Evolutionary conservation across 2,113 vertebrate species (phyloP).

Genomic region (Nesogale talazaci): DNA sequence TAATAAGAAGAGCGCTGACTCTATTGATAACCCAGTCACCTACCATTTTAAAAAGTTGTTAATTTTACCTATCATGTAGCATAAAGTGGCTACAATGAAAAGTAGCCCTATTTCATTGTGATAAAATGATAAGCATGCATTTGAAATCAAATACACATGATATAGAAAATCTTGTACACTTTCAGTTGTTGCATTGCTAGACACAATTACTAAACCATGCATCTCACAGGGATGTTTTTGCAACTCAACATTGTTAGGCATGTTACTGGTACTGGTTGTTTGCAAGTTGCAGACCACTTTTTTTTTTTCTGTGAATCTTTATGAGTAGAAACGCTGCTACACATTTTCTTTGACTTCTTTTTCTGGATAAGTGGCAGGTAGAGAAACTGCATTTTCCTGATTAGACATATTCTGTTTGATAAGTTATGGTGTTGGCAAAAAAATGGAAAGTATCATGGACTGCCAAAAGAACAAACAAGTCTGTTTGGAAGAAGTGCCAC

Average conservation of each 20-base stretch:
- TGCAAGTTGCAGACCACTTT: slow-evolving; percentile 8
- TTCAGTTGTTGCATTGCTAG: slow-evolving; percentile 13
- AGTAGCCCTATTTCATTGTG: background rate
- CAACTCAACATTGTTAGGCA: background rate
- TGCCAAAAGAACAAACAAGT: too few relatives aligned
- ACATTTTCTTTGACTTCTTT: background rate
- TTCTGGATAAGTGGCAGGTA: background rate
- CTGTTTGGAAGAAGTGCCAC: too few relatives aligned
- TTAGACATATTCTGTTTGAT: background rate
- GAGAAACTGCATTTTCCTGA: slow-evolving; percentile 15
- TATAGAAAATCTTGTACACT: background rate
- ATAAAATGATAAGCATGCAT: slow-evolving; percentile 30
- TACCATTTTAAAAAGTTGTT: background rate
- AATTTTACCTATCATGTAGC: background rate
- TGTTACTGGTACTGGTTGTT: background rate
- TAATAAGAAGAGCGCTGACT: too few relatives aligned
- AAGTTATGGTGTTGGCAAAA: too few relatives aligned
- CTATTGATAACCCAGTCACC: background rate
- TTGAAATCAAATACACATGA: slow-evolving; percentile 20
- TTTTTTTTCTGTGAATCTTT: slow-evolving; percentile 44
- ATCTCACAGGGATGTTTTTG: background rate
- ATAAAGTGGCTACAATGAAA: background rate
- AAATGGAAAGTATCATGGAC: too few relatives aligned
- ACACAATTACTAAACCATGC: slow-evolving; percentile 36
- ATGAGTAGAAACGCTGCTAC: background rate